Conservation (phyloP, 2,113 vertebrate genomes). For the Ctenodactylus gundi region DNA sequence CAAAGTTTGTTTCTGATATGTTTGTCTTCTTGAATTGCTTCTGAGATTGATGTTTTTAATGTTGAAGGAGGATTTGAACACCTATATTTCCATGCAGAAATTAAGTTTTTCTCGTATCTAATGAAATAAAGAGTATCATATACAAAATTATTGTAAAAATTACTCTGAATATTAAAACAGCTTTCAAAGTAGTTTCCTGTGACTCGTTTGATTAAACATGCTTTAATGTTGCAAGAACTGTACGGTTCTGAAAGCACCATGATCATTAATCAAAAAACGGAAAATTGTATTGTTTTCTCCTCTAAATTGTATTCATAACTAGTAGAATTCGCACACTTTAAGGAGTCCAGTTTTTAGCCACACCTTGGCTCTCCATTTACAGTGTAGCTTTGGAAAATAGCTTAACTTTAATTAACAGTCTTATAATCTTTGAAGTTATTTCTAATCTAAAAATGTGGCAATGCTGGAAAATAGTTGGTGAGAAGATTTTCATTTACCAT, state of each 20-base stretch:
- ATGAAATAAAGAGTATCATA: neutral
- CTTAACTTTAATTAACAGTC: neutral
- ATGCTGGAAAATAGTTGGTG: neutral
- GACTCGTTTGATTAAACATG: neutral
- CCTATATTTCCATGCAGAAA: neutral
- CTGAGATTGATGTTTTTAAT: neutral
- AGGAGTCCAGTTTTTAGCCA: neutral
- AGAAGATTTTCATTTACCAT: neutral
- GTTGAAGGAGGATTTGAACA: neutral
- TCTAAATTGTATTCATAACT: neutral
- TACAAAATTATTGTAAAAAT: neutral
- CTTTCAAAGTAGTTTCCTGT: neutral
- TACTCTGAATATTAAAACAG: neutral
- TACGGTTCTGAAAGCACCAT: neutral
- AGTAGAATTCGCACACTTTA: neutral
- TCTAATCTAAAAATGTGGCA: neutral
- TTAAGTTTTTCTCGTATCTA: neutral
- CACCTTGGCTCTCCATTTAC: neutral
- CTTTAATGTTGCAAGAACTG: neutral
- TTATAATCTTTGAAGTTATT: neutral
- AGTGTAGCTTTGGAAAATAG: neutral
- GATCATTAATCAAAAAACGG: neutral
- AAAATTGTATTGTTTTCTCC: neutral
- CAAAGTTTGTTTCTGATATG: neutral
- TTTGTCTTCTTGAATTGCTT: neutral